Conservation (phyloP, 2,797 vertebrate genomes). For the Sebastes iracundus region DNA sequence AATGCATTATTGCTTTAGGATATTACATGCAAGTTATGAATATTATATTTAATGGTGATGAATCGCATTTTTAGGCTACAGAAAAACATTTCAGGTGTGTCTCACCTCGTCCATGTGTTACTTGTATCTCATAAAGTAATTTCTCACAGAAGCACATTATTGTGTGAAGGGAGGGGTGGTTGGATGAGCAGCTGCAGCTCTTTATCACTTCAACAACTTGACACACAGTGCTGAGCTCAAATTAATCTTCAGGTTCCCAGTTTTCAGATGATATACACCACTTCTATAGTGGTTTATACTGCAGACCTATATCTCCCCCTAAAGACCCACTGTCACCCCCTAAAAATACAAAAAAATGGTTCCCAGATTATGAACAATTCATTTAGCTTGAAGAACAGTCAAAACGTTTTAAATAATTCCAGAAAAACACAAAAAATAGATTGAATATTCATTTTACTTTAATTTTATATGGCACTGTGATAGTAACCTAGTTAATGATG, state of each 20-base stretch:
- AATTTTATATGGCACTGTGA: not conserved
- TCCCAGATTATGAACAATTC: not conserved
- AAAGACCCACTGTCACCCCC: too few relatives aligned
- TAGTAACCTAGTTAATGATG: not conserved
- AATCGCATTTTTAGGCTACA: too few relatives aligned
- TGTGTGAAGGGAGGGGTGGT: too few relatives aligned
- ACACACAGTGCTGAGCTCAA: too few relatives aligned
- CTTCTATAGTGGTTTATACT: too few relatives aligned
- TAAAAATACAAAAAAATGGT: too few relatives aligned
- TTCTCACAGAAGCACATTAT: not conserved
- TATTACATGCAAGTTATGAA: not conserved
- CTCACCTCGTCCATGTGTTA: constrained; percentile 5
- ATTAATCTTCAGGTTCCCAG: too few relatives aligned
- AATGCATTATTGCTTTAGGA: not conserved
- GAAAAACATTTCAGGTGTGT: not conserved
- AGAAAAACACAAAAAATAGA: not conserved
- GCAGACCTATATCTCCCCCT: too few relatives aligned
- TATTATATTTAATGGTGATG: not conserved
- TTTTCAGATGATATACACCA: too few relatives aligned
- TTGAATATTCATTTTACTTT: not conserved
- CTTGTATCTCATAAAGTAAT: not conserved
- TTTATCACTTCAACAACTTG: too few relatives aligned
- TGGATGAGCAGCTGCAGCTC: not conserved
- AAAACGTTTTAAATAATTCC: not conserved
- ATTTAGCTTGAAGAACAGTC: not conserved